Base-by-base conservation (phyloP, 2,113 vertebrate species). In the Gobio gobio region DNA sequence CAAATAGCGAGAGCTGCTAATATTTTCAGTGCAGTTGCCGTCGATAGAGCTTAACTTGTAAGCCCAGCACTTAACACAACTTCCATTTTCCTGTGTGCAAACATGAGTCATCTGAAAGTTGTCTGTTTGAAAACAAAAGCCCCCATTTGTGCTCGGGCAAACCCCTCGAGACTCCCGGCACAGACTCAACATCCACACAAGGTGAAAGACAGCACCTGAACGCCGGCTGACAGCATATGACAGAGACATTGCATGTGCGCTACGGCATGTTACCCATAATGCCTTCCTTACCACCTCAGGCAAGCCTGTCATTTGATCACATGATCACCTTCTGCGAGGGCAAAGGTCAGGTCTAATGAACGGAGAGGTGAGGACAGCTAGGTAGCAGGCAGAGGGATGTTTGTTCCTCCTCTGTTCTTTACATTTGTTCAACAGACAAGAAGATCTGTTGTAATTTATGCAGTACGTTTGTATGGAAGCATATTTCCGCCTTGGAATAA, bases 291-390 rank as follows among this genome's bases (percentile, higher is more conserved):
- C 26, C 56, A 72, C 85, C 82, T 86, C 70, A 56, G 93, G 93
- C 92, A 91, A 83, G 73, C 86, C 86, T 90, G 92, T 91, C 92
- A 88, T 90, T 86, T 90, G 89, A 93, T 94, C 93, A 86, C 85
- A 91, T 91, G 91, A 93, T 90, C 93, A 92, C 89, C 88, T 91
- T 77, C 47, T 86, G 51, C 78, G 68, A 12, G 93, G 93, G 92
- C 92, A 92, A 89, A 93, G 93, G 93, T 93, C 92, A 89, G 24
- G 64, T 61, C 91, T 94, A 93, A 93, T 94, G 92, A 93, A 91
- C 82, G 90, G 83, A 82, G 85, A 7, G 81, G 87, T 59, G 14
- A 89, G 87, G 87, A 90, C 83, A 89, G 49, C 29, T 54, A 72
- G 29, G 49, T 70, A 56, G 33, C 81, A 84, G 85, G 12, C 83